Base-by-base conservation (phyloP, 2,888 invertebrate genomes). In the Hipparchia semele region DNA sequence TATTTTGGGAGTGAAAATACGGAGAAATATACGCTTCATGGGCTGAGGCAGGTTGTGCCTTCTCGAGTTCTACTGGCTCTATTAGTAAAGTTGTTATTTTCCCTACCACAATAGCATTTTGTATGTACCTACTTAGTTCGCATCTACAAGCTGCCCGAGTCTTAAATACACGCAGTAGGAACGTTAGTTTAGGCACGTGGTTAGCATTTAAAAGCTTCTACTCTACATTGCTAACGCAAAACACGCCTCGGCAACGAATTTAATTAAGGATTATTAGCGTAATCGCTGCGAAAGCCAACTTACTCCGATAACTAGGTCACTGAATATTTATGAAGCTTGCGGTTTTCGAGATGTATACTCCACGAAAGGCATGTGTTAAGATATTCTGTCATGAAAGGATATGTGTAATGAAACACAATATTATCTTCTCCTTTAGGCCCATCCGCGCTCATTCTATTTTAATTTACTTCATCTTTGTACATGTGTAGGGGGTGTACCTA, bases 261-360 rank as follows among this genome's bases (percentile, higher is more conserved):
- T 66, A 75, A 75, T 75, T 73, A 73, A 71, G 66, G 66, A 56
- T 71, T 73, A 73, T 75, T 75, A 75, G 58, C 71, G 73, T 68
- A 71, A 68, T 75, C 71, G 68, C 73, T 65, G 60, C 46, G 49
- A 66, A 65, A 72, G 61, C 62, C 69, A 73, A 75, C 66, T 66
- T 65, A 72, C 73, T 73, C 59, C 54, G 59, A 59, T 68, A 75
- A 67, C 68, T 73, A 51, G 60, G 60, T 73, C 73, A 61, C 65
- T 69, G 73, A 71, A 71, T 73, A 71, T 61, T 75, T 71, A 66
- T 70, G 75, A 75, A 69, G 72, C 72, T 68, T 64, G 66, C 12
- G 68, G 64, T 75, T 75, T 39, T 23, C 3, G 56, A 49, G 66
- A 71, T 59, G 60, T 51, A 39, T 65, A 61, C 53, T 54, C 49